Base-by-base conservation (phyloP, 2,113 vertebrate species). In the Puffinus mauretanicus region DNA sequence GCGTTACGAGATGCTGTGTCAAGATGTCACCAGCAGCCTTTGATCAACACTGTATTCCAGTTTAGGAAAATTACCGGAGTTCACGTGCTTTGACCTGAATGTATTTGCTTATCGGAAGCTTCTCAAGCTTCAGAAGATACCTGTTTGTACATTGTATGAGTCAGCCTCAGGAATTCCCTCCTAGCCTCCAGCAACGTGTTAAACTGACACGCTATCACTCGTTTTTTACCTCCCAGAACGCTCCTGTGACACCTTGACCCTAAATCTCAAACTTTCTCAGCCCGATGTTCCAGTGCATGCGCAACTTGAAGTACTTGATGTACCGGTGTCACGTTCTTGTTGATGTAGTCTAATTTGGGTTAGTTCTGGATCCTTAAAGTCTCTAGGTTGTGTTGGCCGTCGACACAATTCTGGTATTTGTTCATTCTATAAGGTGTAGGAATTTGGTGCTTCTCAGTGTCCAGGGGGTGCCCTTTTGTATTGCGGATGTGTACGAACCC, bases 111-210 rank as follows among this genome's bases (percentile, higher is more conserved):
- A 38, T 89, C 55, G 73, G 69, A 78, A 88, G 57, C 47, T 83
- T 88, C 60, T 66, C 47, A 55, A 65, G 27, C 67, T 93, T 94
- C 76, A 65, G 19, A 80, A 88, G 55, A 67, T 51, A 62, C 38
- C 67, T 77, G 30, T 83, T 84, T 67, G 80, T 69, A 82, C 66
- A 16, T 7, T 4, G 6, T 65, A 12, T 89, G 86, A 96, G 55
- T 92, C 86, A 92, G 29, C 61, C 73, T 78, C 57, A 89, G 61
- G 93, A 96, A 96, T 96, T 95, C 52, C 38, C 13, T 92, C 55
- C 51, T 78, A 52, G 64, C 71, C 69, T 86, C 42, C 64, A 92
- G 86, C 78, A 71, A 0, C 55, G 13, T 87, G 46, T 75, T 95
- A 58, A 91, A 54, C 32, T 93, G 67, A 72, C 27, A 16, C 3